Base-by-base conservation (phyloP, 2,113 vertebrate species). In the Athene noctua region DNA sequence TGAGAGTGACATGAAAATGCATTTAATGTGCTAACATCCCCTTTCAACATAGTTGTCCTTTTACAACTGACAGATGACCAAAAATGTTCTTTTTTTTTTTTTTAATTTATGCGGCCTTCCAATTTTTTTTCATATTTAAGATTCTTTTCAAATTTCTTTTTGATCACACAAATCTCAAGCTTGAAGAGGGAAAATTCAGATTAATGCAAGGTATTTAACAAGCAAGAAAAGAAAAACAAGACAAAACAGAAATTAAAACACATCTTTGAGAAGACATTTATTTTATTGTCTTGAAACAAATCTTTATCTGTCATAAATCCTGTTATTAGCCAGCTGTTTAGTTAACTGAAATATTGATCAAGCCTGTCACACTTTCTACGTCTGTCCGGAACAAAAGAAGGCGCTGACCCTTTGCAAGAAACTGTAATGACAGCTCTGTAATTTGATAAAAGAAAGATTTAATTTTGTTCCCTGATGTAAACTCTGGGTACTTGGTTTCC, bases 381-480 rank as follows among this genome's bases (percentile, higher is more conserved):
- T 97, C 93, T 97, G 90, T 94, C 38, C 94, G 65, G 91, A 97
- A 74, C 80, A 95, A 90, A 80, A 94, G 63, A 97, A 97, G 91
- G 95, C 95, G 94, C 72, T 97, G 97, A 98, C 97, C 97, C 95
- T 91, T 91, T 66, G 20, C 96, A 96, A 96, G 95, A 97, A 96
- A 93, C 27, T 5, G 32, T 79, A 94, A 86, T 92, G 96, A 96
- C 92, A 94, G 89, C 89, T 93, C 93, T 94, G 94, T 95, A 97
- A 98, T 97, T 96, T 98, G 98, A 98, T 97, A 96, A 97, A 95
- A 86, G 91, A 84, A 97, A 85, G 82, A 89, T 95, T 96, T 96
- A 74, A 81, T 85, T 98, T 96, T 95, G 57, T 83, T 97, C 94
- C 79, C 65, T 85, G 52, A 81, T 80, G 71, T 86, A 73, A 96